Base-by-base conservation (phyloP, 2,113 vertebrate genomes). In the Centropristis striata region DNA sequence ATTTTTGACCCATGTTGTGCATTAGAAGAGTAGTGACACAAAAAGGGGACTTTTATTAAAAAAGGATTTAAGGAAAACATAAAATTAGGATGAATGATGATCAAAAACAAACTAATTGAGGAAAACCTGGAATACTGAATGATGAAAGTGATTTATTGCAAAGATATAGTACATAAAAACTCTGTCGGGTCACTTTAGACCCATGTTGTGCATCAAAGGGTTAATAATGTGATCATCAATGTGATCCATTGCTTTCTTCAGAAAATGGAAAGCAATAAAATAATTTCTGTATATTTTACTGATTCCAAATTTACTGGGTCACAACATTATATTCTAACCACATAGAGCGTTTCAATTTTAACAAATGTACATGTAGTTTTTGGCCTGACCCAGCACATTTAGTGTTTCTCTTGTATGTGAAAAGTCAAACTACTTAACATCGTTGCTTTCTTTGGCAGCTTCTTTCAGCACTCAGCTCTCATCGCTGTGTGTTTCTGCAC, bases 371-470 rank as follows among this genome's bases (percentile, higher is more conserved):
- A 53, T 36, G 9, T 16, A n/a, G 5, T 47, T 59, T 44, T 39
- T 11, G 7, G 8, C 47, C 32, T 11, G 12, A 61, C n/a, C 54
- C 25, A 36, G 54, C 11, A 68, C 46, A 50, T 63, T 61, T 23
- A 37, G 37, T 25, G n/a, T 11, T 64, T 64, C 32, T 5, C 63
- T 46, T 47, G 9, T 37, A 32, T 58, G 47, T 41, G 39, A 20
- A 67, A 55, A 71, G 28, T 32, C 11, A 1, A 61, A 84, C 20
- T 16, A 36, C 27, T 70, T 51, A 14, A 37, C 42, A 32, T 32
- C 3, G 41, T 36, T 75, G 42, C 15, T 68, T 80, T 76, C 51
- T 71, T 47, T 80, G 55, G 67, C 51, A 32, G 6, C n/a, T 71
- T 71, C 39, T 14, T 42, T 10, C n/a, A n/a, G 37, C 54, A 4